Evolutionary conservation across 1,140 invertebrate species (phyloP), one percentile per base, ranked within the genome.

Genomic region (Polypedilum vanderplanki): DNA sequence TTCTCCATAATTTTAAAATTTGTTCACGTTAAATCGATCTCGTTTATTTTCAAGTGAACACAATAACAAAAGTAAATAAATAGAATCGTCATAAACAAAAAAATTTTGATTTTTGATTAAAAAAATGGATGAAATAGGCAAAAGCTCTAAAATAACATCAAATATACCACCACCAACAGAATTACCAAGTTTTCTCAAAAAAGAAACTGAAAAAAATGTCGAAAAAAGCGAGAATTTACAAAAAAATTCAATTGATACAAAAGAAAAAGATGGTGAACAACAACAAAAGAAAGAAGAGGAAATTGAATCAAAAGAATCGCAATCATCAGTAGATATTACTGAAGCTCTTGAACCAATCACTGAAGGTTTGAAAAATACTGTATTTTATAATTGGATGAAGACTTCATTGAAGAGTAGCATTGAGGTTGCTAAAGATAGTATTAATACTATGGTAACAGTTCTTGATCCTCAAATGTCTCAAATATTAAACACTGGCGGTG

Each of bases 381-480:
- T 70, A 20, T 7, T 70, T 1, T 70, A 20, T 12, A 18, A 18
- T 18, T 70, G 65, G 65, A 22, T 70, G 20, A 70, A 79, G 80
- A 7, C 78, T 82, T 18, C 67, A 80, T 22, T 79, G 78, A 15
- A 90, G 87, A 84, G 87, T 91, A 74, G 88, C 89, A 5, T 70
- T n/a, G 92, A 94, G 79, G 93, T 92, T 80, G 92, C 93, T 0
- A 93, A 92, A 83, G 92, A 85, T 80, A 93, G 91, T 9, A 89
- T 95, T 0, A 92, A 94, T 80, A 89, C 90, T 0, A 90, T 96
- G 85, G 94, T 96, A 41, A 95, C 93, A 17, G 95, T 93, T 17
- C 83, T 96, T 9, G 93, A 96, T 83, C 93, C 93, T 18, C 93
- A 94, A 81, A 95, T 96, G 93, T 91, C 90, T 80, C 91, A 94